phyloP scores from a whole-genome alignment of 2,797 vertebrate genomes.

The Thunnus albacares region DNA sequence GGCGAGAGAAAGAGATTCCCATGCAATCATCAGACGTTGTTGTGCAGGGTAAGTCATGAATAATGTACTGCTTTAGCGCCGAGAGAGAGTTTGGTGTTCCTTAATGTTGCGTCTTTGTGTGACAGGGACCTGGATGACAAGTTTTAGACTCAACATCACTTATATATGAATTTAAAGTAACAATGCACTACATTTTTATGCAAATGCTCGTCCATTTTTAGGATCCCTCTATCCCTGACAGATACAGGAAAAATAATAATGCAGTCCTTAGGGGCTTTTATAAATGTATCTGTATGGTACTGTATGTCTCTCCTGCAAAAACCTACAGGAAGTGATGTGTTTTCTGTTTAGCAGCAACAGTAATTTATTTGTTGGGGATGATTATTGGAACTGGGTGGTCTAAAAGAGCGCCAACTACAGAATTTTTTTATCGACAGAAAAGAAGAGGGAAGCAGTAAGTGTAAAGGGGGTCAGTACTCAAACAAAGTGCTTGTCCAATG shows the following conservation, averaged over 20 bases:
- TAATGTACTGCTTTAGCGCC: constrained; percentile 38
- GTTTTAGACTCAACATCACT: constrained; percentile 51
- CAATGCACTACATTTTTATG: constrained; percentile 44
- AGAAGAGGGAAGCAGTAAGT: background rate
- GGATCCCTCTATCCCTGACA: constrained; percentile 11
- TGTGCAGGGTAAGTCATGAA: constrained; percentile 49
- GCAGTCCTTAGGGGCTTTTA: constrained; percentile 1
- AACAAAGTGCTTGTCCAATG: too few relatives aligned
- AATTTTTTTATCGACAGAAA: background rate
- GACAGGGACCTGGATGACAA: constrained; percentile 45
- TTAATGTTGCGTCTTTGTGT: constrained; percentile 46
- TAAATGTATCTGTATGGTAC: constrained; percentile 16
- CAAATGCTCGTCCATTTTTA: constrained; percentile 25
- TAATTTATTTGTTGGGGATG: background rate
- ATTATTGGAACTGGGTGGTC: background rate
- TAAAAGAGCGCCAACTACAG: background rate
- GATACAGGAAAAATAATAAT: constrained; percentile 11
- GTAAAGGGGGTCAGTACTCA: background rate
- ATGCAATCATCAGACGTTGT: constrained; percentile 23
- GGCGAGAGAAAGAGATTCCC: constrained; percentile 38
- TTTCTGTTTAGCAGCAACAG: constrained; percentile 14
- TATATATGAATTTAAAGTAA: constrained; percentile 49
- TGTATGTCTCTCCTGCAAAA: background rate
- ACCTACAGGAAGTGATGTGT: background rate
- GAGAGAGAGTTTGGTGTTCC: constrained; percentile 51